Percentiles rank a stretch among this genome's conserved stretches.
Conservation (phyloP, 2,797 vertebrate species). For the Gymnoscopelus microlampas region DNA sequence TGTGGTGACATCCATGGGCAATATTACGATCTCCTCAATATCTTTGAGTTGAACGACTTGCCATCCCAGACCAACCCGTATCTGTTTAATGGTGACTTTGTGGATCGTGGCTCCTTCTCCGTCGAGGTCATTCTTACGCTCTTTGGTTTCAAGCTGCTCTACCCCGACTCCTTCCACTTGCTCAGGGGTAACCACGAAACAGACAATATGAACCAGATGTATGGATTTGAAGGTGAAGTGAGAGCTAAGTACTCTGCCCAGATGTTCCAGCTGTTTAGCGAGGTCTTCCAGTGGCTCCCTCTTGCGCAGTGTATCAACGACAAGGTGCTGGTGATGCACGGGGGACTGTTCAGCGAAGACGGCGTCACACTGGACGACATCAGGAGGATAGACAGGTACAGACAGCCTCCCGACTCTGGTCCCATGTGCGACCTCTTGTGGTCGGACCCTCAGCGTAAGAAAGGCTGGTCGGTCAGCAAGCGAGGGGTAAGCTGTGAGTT, state of each 20-base stretch:
- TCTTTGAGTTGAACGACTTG: slow-evolving; percentile 92
- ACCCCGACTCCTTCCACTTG: slow-evolving; percentile 90
- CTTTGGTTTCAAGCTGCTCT: slow-evolving; percentile 95
- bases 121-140: slow-evolving; percentile 95
- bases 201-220: slow-evolving; percentile 99
- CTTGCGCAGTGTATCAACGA: slow-evolving; percentile 93
- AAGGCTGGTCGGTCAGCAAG: slow-evolving; percentile 91
- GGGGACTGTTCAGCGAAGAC: slow-evolving; percentile 94
- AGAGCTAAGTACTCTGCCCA: slow-evolving; percentile 96
- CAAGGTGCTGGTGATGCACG: slow-evolving; percentile 97
- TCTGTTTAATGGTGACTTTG: slow-evolving; percentile 96
- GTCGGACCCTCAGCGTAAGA: slow-evolving; percentile 96
- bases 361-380: slow-evolving; percentile 92
- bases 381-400: slow-evolving; percentile 91
- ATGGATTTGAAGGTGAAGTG: slow-evolving; percentile 96
- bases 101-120: slow-evolving; percentile 95
- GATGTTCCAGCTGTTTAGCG: slow-evolving; percentile 98
- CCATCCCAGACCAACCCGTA: slow-evolving; percentile 92
- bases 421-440: slow-evolving; percentile 97
- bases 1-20: slow-evolving; percentile 96
- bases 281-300: slow-evolving; percentile 97
- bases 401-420: slow-evolving; percentile 96
- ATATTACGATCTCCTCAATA: slow-evolving; percentile 94
- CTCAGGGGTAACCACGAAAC: slow-evolving; percentile 96
- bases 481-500: slow-evolving; percentile 96